A percentile compares a stretch with the other conserved stretches of the same genome.
phyloP scores from a whole-genome alignment of 2,888 invertebrate genomes.

The Agriotes lineatus region DNA sequence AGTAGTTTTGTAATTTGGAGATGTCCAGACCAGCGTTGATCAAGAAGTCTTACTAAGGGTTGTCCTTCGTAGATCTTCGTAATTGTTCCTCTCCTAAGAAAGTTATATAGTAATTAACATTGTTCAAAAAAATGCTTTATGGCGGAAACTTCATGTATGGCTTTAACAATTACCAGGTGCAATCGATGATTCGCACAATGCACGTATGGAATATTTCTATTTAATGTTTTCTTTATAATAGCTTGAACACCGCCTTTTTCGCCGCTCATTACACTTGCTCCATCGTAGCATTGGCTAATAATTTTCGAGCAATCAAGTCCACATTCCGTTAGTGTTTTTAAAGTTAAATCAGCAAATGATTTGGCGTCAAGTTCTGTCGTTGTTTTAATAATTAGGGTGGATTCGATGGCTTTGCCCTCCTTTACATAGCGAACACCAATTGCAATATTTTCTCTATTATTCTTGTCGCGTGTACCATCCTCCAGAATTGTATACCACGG shows the following conservation, averaged over 20 bases:
- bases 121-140: too few species aligned
- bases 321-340: slow-evolving; percentile 29
- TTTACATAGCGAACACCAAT: slow-evolving; percentile 1
- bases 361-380: slow-evolving; percentile 24
- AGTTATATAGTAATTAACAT: too few species aligned
- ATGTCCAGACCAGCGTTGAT: too few species aligned
- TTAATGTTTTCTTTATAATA: slow-evolving; percentile 5
- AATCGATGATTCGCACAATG: too few species aligned
- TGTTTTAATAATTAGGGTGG: slow-evolving; percentile 16
- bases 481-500: slow-evolving; percentile 25
- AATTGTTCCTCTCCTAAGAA: too few species aligned
- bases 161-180: too few species aligned
- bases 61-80: too few species aligned
- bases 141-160: too few species aligned
- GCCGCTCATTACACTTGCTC: slow-evolving; percentile 31
- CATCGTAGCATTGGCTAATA: slow-evolving; percentile 28
- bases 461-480: slow-evolving; percentile 26
- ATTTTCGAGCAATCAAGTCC: slow-evolving; percentile 20
- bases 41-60: too few species aligned
- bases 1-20: too few species aligned
- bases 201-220: too few species aligned
- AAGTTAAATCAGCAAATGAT: slow-evolving; percentile 24
- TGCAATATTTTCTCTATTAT: slow-evolving; percentile 28
- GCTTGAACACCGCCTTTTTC: slow-evolving; percentile 23
- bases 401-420: slow-evolving; percentile 9